Base-by-base conservation (phyloP, 2,888 invertebrate species). In the Thymelicus lineola region DNA sequence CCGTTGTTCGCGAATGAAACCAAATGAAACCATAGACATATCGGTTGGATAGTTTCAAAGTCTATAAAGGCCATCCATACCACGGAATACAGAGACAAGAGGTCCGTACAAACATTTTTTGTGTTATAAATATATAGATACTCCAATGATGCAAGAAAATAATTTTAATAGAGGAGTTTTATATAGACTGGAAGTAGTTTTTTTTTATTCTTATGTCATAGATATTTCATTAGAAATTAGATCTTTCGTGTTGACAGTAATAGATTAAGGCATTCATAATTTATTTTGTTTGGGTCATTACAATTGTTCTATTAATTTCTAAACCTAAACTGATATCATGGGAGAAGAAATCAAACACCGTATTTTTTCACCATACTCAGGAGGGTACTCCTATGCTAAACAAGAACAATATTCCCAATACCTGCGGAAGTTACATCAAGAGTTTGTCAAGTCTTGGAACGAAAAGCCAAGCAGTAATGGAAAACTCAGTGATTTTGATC, bases 401-500 rank as follows among this genome's bases (percentile, higher is more conserved):
- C 92, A 93, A 77, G 87, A 88, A 10, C 88, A 89, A 65, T 92
- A 92, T 74, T 9, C 76, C 0, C 78, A 80, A 48, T 90, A 92
- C 74, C 82, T 93, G 9, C 76, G 75, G 10, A 91, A 90, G 77
- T 78, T 93, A 45, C 86, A 84, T 12, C 77, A 85, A 74, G 88
- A 91, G 48, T 93, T 93, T 71, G 73, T 86, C 20, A 85, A 88
- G 95, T 73, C 82, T 20, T 93, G 90, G 91, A 88, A 87, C 66
- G 83, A 86, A 46, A 86, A 83, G 46, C 66, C 82, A 0, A 82
- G 80, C 60, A 74, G 75, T 66, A 86, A 84, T 73, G 85, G 85
- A 3, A 83, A 80, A 66, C 7, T 84, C 45, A 81, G 89, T 10
- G 97, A 98, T 81, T 98, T 97, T 82, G 96, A 97, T 67, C 89